Evolutionary conservation across 1,140 invertebrate species (phyloP).

Genomic region (Drosophila seguyi): DNA sequence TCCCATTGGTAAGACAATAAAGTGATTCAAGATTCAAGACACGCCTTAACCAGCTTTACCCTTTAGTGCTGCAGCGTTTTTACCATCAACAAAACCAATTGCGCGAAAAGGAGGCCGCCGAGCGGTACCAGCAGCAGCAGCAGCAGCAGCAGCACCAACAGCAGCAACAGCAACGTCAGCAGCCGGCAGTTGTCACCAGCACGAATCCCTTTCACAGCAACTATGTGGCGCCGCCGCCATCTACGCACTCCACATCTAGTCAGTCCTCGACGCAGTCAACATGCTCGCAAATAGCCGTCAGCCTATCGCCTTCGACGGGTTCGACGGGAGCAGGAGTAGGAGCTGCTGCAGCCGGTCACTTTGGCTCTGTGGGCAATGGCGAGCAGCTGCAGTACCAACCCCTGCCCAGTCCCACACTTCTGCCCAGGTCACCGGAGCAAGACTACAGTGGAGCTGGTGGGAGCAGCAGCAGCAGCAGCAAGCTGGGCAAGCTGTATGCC

Average conservation of each 20-base stretch:
- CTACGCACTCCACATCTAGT: constrained; percentile 83
- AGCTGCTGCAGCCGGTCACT: constrained; percentile 48
- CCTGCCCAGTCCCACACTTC: constrained; percentile 49
- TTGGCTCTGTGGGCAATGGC: constrained; percentile 46
- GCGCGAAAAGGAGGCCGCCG: constrained; percentile 76
- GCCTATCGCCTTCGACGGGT: constrained; percentile 16
- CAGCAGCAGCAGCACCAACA: constrained; percentile 32
- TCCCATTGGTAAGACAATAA: constrained; percentile 70
- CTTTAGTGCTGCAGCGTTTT: constrained; percentile 85
- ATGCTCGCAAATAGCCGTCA: constrained; percentile 71
- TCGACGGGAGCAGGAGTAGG: not conserved
- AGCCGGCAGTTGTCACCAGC: constrained; percentile 36
- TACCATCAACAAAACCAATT: constrained; percentile 86
- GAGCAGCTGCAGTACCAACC: constrained; percentile 74
- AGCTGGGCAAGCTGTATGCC: constrained; percentile 76
- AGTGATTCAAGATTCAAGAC: too few species aligned
- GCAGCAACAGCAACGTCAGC: constrained; percentile 23
- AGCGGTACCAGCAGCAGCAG: constrained; percentile 49
- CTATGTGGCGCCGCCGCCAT: constrained; percentile 68
- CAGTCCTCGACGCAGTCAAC: constrained; percentile 82
- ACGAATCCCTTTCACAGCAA: constrained; percentile 81
- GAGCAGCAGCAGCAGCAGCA: constrained; percentile 32
- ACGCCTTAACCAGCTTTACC: not conserved
- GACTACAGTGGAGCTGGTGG: constrained; percentile 13
- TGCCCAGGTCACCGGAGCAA: constrained; percentile 33